Conservation (phyloP, 2,113 vertebrate genomes). For the Vombatus ursinus region DNA sequence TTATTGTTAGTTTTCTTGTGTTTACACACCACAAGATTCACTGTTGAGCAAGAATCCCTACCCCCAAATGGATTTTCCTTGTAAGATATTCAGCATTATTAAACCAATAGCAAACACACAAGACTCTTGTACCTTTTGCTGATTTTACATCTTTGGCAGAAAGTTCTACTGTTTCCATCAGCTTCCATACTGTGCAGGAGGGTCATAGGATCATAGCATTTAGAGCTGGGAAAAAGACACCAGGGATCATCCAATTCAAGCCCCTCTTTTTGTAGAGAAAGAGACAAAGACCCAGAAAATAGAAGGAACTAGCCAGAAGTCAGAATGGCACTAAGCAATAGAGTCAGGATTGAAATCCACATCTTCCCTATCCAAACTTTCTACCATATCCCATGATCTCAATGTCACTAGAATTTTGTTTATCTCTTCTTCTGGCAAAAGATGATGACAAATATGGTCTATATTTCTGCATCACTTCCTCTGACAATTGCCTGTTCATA, state of each 20-base stretch:
- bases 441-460: not conserved
- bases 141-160: constrained; percentile 25
- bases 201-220: not conserved
- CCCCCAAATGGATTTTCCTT: not conserved
- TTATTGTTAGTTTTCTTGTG: not conserved
- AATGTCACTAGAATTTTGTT: not conserved
- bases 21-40: not conserved
- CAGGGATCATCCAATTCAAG: not conserved
- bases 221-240: not conserved
- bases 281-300: not conserved
- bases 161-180: not conserved
- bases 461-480: not conserved
- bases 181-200: not conserved
- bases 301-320: not conserved
- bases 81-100: not conserved
- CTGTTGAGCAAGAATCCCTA: not conserved
- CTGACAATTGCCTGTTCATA: too few relatives aligned
- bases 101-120: not conserved
- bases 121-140: not conserved
- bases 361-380: not conserved
- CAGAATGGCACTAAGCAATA: not conserved
- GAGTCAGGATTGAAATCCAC: too few relatives aligned
- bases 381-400: not conserved
- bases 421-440: not conserved
- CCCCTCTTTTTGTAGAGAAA: not conserved